These are phyloP conservation scores for Thecocarcelia acutangulata DNA, from an alignment of 2,888 invertebrate genomes.

Conservation along the genomic window DNA sequence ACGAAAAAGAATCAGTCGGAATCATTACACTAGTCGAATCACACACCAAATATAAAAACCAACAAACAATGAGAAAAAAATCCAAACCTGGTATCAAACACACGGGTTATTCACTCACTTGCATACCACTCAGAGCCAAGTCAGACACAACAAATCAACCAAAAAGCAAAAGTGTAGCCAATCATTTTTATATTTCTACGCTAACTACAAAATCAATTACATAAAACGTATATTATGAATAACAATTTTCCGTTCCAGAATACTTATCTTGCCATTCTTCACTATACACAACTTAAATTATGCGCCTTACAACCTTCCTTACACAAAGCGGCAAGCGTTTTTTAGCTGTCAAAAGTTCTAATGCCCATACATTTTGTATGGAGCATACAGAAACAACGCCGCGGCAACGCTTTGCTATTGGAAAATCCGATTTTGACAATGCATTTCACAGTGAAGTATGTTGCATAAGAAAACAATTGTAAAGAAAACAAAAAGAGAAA, in stretches of 20 bases:
- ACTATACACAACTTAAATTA: too few relatives aligned
- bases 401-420: too few relatives aligned
- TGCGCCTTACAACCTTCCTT: too few relatives aligned
- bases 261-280: too few relatives aligned
- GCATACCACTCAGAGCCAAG: conserved; percentile 54
- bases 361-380: too few relatives aligned
- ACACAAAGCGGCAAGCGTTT: too few relatives aligned
- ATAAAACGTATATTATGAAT: neutral
- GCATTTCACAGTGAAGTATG: too few relatives aligned
- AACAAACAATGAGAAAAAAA: conserved; percentile 17
- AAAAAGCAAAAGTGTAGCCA: conserved; percentile 28
- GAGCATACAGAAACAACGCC: too few relatives aligned
- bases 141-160: conserved; percentile 47
- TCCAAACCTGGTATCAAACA: conserved; percentile 27
- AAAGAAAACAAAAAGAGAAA: too few relatives aligned
- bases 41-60: conserved; percentile 25
- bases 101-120: conserved; percentile 28
- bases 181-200: neutral
- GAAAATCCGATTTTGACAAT: too few relatives aligned
- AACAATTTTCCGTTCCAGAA: neutral
- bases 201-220: neutral
- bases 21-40: conserved; percentile 22
- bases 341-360: too few relatives aligned
- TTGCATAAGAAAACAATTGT: too few relatives aligned
- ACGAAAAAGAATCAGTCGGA: conserved; percentile 52